Percentiles rank a stretch among this genome's conserved stretches.
Evolutionary conservation across 2,113 vertebrate species (phyloP).

Genomic region (Petrocephalus zakoni): DNA sequence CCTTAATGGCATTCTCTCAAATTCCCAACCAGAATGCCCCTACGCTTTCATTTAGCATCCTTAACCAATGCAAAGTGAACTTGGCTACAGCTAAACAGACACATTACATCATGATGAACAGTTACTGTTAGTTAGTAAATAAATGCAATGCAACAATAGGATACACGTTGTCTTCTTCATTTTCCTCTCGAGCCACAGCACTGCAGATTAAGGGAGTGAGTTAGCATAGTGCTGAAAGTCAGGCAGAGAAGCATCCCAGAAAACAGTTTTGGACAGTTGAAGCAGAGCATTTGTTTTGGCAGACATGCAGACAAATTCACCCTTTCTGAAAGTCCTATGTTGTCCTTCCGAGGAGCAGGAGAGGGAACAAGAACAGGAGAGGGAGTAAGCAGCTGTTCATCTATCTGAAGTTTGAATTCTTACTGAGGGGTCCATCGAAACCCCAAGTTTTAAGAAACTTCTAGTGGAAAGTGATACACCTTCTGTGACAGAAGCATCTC

Average conservation of each 20-base stretch:
- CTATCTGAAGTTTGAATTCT: not conserved
- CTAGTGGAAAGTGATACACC: constrained; percentile 3
- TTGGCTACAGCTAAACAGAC: not conserved
- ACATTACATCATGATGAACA: constrained; percentile 4
- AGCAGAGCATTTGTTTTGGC: not conserved
- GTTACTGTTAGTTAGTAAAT: constrained; percentile 17
- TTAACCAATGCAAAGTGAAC: constrained; percentile 2
- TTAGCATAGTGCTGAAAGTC: not conserved
- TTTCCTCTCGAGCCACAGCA: not conserved
- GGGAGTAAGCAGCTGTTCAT: not conserved
- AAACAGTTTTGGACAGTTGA: not conserved
- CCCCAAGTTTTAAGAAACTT: not conserved
- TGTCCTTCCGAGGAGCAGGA: not conserved
- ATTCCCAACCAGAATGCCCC: not conserved
- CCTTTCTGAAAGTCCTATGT: not conserved
- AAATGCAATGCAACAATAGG: constrained; percentile 20
- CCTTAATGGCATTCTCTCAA: not conserved
- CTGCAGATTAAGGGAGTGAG: not conserved
- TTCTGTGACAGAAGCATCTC: not conserved
- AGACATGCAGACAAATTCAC: constrained; percentile 6
- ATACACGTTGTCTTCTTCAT: not conserved
- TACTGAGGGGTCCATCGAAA: not conserved
- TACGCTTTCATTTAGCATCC: constrained; percentile 9
- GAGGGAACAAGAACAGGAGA: not conserved
- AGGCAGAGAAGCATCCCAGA: not conserved